A percentile compares a stretch with the other conserved stretches of the same genome.
phyloP scores from a whole-genome alignment of 2,113 vertebrate genomes.

The Myrmophylax atrothorax region DNA sequence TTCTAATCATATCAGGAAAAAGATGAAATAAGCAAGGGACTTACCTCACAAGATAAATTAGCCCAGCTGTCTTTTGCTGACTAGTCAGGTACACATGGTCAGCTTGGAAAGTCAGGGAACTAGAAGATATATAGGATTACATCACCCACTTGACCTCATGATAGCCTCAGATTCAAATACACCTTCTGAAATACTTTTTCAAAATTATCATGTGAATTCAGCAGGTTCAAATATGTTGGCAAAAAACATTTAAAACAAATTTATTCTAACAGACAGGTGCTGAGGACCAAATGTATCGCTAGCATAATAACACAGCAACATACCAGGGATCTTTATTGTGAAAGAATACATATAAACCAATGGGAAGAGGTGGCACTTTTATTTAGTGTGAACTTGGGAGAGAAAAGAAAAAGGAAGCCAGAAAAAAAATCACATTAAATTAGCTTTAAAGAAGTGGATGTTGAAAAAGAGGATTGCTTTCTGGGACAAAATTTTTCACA shows the following conservation, averaged over 20 bases:
- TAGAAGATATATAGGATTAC: neutral
- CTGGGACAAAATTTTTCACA: neutral
- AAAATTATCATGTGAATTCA: neutral
- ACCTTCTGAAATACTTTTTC: neutral
- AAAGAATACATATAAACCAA: neutral
- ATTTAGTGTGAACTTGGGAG: neutral
- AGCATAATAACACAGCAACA: neutral
- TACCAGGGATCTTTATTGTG: neutral
- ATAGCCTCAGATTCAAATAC: neutral
- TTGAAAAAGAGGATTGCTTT: neutral
- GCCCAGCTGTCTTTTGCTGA: neutral
- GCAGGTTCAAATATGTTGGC: neutral
- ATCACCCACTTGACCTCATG: neutral
- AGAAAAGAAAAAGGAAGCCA: neutral
- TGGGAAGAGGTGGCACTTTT: neutral
- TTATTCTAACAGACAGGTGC: neutral
- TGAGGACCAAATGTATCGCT: neutral
- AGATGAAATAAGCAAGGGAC: neutral
- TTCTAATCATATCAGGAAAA: neutral
- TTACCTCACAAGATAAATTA: neutral
- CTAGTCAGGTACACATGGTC: neutral
- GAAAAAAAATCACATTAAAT: neutral
- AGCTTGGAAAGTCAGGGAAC: neutral
- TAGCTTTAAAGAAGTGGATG: neutral
- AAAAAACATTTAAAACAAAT: neutral